These are phyloP conservation scores for Paragorgia papillata DNA, from an alignment of 92 coral and sea anemone species.

Conservation along the genomic window DNA sequence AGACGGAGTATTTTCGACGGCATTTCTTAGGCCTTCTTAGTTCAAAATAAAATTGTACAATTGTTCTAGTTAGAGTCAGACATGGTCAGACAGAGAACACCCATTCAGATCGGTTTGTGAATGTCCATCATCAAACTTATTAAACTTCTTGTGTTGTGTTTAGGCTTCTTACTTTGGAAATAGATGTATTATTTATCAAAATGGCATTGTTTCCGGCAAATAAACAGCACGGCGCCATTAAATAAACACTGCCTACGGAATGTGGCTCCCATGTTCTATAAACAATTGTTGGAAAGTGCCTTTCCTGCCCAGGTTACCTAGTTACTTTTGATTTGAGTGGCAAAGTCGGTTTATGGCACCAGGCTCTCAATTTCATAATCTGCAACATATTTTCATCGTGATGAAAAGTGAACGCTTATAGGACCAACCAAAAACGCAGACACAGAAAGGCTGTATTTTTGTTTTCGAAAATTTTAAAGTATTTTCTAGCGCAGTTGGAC, in stretches of 20 bases:
- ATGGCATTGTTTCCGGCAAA: constrained; percentile 44
- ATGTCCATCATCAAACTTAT: constrained; percentile 30
- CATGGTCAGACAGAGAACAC: neutral
- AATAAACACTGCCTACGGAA: constrained; percentile 43
- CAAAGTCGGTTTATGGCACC: too few species aligned
- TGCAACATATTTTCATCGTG: neutral
- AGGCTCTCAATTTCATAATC: too few species aligned
- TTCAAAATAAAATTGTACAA: too few species aligned
- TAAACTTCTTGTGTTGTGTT: constrained; percentile 33
- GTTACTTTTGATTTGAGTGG: too few species aligned
- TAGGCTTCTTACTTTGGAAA: constrained; percentile 46
- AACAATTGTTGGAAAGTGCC: constrained; percentile 15
- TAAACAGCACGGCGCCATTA: constrained; percentile 50
- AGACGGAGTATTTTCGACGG: too few species aligned
- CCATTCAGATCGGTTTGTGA: neutral
- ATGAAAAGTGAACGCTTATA: neutral
- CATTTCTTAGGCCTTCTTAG: too few species aligned
- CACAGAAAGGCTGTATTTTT: neutral
- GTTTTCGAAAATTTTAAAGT: constrained; percentile 13
- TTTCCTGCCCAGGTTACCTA: constrained; percentile 28
- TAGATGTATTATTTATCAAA: constrained; percentile 43
- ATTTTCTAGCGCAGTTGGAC: constrained; percentile 39
- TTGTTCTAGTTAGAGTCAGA: too few species aligned
- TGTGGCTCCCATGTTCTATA: constrained; percentile 30
- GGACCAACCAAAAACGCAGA: neutral